These are phyloP conservation scores for Cryptocheilus praepositus DNA, from an alignment of 2,888 invertebrate genomes.

Conservation along the genomic window DNA sequence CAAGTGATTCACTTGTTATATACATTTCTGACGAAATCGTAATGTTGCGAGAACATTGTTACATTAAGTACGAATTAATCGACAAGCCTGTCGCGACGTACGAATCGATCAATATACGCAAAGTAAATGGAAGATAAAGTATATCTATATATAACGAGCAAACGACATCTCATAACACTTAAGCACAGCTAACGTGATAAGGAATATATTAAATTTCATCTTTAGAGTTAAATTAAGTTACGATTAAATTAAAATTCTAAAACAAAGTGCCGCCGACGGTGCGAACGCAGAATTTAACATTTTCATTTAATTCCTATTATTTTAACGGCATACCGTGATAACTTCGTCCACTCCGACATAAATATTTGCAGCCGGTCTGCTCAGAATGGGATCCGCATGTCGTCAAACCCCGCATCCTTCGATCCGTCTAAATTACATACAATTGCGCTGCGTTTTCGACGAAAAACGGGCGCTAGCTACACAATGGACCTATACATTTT, in stretches of 20 bases:
- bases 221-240: slow-evolving; percentile 52
- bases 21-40: not conserved
- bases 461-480: not conserved
- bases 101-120: not conserved
- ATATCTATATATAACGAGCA: not conserved
- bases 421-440: not conserved
- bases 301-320: slow-evolving; percentile 14
- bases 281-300: slow-evolving; percentile 7
- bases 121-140: slow-evolving; percentile 10
- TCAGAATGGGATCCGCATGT: not conserved
- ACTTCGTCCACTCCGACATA: slow-evolving; percentile 4
- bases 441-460: not conserved
- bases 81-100: not conserved
- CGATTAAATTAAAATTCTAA: slow-evolving; percentile 33
- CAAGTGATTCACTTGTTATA: not conserved
- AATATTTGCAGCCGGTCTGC: not conserved
- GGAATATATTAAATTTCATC: slow-evolving; percentile 47
- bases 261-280: slow-evolving; percentile 16
- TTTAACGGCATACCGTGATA: slow-evolving; percentile 8
- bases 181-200: not conserved
- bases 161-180: not conserved
- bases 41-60: not conserved
- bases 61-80: not conserved
- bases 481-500: not conserved
- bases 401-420: not conserved